Evolutionary conservation across 2,113 vertebrate species (phyloP).

Genomic region (Channa maculata): DNA sequence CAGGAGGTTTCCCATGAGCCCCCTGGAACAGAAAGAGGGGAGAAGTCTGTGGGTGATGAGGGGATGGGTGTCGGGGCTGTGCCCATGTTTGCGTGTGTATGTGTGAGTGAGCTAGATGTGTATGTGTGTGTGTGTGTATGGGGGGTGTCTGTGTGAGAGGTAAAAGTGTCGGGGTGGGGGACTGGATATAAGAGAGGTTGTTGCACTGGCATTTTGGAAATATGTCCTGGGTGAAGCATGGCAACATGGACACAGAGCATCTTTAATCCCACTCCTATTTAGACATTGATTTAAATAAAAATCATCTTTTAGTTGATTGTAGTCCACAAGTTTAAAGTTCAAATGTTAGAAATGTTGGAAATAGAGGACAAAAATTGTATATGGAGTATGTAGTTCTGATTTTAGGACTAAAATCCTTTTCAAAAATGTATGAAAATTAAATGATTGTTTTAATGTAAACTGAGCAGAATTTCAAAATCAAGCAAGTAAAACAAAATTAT

Average conservation of each 20-base stretch:
- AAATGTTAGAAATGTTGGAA: background rate
- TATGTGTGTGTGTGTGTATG: slow-evolving; percentile 44
- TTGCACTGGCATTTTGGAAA: slow-evolving; percentile 61
- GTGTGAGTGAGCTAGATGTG: slow-evolving; percentile 55
- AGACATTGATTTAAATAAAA: background rate
- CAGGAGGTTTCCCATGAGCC: slow-evolving; percentile 96
- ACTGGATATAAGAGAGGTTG: slow-evolving; percentile 59
- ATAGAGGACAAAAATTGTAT: background rate
- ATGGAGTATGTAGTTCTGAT: no score
- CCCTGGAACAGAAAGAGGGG: slow-evolving; percentile 95
- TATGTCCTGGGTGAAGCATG: slow-evolving; percentile 73
- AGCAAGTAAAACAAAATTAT: no score
- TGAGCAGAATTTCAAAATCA: no score
- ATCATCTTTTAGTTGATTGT: background rate
- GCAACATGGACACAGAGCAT: slow-evolving; percentile 63
- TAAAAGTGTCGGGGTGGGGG: slow-evolving; percentile 45
- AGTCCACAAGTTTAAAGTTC: background rate
- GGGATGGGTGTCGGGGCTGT: slow-evolving; percentile 76
- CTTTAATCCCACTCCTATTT: slow-evolving; percentile 72
- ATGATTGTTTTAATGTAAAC: no score
- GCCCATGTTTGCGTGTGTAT: slow-evolving; percentile 50
- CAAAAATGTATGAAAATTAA: background rate
- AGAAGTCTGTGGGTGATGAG: slow-evolving; percentile 87
- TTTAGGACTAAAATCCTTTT: no score
- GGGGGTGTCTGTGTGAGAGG: slow-evolving; percentile 43